Conservation (phyloP, 2,113 vertebrate genomes). For the Trogon melanurus region DNA sequence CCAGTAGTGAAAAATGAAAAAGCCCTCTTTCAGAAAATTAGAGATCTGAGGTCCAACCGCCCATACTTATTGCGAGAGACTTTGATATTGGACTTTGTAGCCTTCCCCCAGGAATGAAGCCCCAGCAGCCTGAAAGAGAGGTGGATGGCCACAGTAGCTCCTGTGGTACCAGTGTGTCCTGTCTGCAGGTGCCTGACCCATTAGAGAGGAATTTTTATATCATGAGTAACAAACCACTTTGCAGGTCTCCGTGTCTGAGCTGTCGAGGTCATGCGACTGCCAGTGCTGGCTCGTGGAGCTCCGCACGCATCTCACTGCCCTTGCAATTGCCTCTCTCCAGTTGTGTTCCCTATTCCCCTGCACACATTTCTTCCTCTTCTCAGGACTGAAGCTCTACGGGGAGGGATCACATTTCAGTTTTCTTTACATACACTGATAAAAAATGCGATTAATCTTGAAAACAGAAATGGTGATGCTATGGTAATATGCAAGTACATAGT, state of each 20-base stretch:
- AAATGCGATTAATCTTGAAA: not conserved
- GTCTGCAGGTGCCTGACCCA: not conserved
- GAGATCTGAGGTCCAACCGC: no score
- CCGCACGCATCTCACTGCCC: fast-evolving
- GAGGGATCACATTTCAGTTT: not conserved
- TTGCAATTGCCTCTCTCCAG: not conserved
- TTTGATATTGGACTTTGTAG: not conserved
- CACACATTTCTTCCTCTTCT: not conserved
- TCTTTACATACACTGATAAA: not conserved
- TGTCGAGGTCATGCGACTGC: not conserved
- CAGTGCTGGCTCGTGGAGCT: fast-evolving
- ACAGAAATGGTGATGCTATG: not conserved
- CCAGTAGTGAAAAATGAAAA: not conserved
- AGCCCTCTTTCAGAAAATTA: not conserved
- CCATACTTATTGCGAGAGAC: not conserved
- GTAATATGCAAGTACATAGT: not conserved
- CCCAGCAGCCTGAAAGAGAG: fast-evolving
- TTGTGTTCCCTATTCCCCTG: no score
- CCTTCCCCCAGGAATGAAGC: not conserved
- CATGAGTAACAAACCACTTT: not conserved
- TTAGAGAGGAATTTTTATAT: not conserved
- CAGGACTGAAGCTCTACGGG: not conserved
- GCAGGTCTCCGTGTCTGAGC: not conserved
- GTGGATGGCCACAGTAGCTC: fast-evolving
- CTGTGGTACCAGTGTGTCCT: not conserved